Evolutionary conservation across 2,888 invertebrate genomes (phyloP), one percentile per base, ranked within the genome.

Genomic region (Cephonodes hylas): DNA sequence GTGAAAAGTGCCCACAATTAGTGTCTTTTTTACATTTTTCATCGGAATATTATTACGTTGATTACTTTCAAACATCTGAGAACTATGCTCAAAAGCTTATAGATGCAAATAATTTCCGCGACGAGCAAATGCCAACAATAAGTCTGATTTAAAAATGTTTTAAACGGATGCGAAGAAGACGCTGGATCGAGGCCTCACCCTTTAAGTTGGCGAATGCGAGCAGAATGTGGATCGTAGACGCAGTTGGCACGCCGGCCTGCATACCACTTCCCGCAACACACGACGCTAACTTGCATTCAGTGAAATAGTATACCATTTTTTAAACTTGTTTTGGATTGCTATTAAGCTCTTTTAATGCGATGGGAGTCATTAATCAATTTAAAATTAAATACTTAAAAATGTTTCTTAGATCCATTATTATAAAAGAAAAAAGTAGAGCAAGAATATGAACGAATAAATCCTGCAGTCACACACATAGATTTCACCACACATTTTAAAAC

Each of bases 191-290:
- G 6, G 23, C 42, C 8, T 6, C 23, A 38, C 27, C 22, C 57
- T 63, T 56, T 48, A 63, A 63, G 58, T 61, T 60, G 48, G 42
- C 48, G 60, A 48, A 61, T 27, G 56, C 53, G 57, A 56, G 15
- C 56, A 57, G 38, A 53, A 62, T 62, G 63, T 44, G 58, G 27
- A 53, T 60, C 60, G 63, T 34, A 53, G 60, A 38, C 15, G 42
- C 10, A 53, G 57, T 46, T 58, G 53, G 63, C 60, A 53, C 27
- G 61, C 25, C 53, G 48, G 18, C 42, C 25, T 63, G 58, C 62
- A 65, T 65, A 63, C 45, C 38, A 42, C 53, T 58, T 62, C 45
- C 46, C 18, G 27, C 48, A 48, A 7, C n/a, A 25, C 42, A 45
- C 25, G 13, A 25, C n/a, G 15, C 18, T 3, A 38, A 53, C 22